phyloP scores from a whole-genome alignment of 2,797 vertebrate species.

The Amniataba percoides region DNA sequence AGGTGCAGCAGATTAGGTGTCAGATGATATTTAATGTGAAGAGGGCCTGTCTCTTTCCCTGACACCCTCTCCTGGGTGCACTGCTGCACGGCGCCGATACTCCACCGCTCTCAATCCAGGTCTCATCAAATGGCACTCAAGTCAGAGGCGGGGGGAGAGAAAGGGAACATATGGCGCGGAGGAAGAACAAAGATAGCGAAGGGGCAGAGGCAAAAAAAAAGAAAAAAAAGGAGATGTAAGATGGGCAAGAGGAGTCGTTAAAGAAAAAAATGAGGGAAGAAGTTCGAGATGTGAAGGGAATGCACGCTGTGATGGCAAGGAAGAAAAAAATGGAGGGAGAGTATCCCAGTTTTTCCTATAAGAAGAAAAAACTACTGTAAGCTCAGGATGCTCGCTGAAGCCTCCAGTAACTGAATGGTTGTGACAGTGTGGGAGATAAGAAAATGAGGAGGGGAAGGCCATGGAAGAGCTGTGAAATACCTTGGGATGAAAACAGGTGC shows the following conservation, averaged over 20 bases:
- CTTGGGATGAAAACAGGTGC: constrained; percentile 48
- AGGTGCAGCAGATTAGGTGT: constrained; percentile 82
- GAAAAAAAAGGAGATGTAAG: constrained; percentile 34
- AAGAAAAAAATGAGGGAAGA: constrained; percentile 25
- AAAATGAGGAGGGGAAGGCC: constrained; percentile 42
- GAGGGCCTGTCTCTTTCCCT: constrained; percentile 74
- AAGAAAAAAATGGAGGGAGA: constrained; percentile 26
- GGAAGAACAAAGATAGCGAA: constrained; percentile 64
- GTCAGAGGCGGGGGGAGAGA: constrained; percentile 45
- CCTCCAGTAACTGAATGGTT: constrained; percentile 49
- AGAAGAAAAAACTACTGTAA: constrained; percentile 12
- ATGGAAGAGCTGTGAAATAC: constrained; percentile 54
- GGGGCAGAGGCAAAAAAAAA: constrained; percentile 12
- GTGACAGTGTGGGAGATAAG: constrained; percentile 66
- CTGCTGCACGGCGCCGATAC: constrained; percentile 75
- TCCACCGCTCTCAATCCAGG: constrained; percentile 74
- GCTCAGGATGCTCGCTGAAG: constrained; percentile 26
- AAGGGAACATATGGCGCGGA: constrained; percentile 41
- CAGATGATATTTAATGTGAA: constrained; percentile 84
- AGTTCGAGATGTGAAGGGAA: constrained; percentile 33
- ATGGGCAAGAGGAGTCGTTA: constrained; percentile 59
- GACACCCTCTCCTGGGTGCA: constrained; percentile 77
- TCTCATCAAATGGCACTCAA: constrained; percentile 79
- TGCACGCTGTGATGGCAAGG: constrained; percentile 10
- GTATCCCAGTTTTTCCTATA: neutral